A percentile compares a stretch with the other conserved stretches of the same genome.
Conservation (phyloP, 2,113 vertebrate genomes). For the Mormyrus lacerda region DNA sequence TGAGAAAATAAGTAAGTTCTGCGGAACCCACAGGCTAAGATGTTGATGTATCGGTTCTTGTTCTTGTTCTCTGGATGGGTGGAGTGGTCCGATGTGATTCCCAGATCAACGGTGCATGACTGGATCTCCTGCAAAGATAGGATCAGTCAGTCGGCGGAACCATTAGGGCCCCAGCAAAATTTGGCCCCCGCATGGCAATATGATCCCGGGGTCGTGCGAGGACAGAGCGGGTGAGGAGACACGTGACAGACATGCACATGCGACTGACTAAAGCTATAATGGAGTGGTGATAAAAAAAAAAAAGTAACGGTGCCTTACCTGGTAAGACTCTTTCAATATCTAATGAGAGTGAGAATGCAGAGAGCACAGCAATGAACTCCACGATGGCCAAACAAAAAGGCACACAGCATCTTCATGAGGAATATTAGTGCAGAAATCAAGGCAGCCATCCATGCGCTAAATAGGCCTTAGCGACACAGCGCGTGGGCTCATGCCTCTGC, state of each 20-base stretch:
- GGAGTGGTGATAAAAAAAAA: conserved; percentile 59
- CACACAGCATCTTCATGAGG: conserved; percentile 35
- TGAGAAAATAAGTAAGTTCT: neutral
- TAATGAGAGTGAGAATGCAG: conserved; percentile 88
- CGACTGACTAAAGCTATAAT: conserved; percentile 58
- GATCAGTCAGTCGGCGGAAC: neutral
- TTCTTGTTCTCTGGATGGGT: conserved; percentile 92
- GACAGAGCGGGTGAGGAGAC: conserved; percentile 4
- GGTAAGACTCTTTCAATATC: conserved; percentile 97
- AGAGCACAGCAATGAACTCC: conserved; percentile 77
- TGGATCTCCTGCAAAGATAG: conserved; percentile 79
- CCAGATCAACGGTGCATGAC: conserved; percentile 82
- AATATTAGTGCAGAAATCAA: conserved; percentile 12
- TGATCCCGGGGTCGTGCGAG: conserved; percentile 27
- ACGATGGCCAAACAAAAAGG: conserved; percentile 64
- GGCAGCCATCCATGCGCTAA: conserved; percentile 60
- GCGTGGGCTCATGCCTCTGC: neutral
- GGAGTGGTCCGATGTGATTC: conserved; percentile 85
- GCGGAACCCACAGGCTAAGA: conserved; percentile 80
- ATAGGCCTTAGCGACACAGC: conserved; percentile 30
- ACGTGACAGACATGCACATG: conserved; percentile 20
- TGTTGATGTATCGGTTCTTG: conserved; percentile 96
- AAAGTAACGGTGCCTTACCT: conserved; percentile 84
- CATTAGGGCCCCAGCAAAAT: neutral
- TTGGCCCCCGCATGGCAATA: neutral